These are phyloP conservation scores for Agrenia bidenticulata DNA, from an alignment of 2,888 invertebrate genomes.

Conservation along the genomic window DNA sequence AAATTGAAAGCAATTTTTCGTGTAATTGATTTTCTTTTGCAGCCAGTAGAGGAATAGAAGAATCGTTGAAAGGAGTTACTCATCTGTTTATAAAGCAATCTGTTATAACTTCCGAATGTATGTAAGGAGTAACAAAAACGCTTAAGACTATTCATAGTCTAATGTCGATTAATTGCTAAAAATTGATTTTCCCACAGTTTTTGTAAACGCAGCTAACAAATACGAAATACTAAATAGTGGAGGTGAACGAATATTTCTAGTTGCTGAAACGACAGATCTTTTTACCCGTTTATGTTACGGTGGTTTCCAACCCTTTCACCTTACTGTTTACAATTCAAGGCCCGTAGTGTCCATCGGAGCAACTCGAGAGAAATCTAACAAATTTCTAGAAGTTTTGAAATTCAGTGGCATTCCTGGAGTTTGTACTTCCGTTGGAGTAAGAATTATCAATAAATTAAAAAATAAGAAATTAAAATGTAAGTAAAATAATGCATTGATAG, in stretches of 20 bases:
- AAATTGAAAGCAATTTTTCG: neutral
- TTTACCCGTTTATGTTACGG: slow-evolving; percentile 41
- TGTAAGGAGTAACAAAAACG: no score
- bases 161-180: no score
- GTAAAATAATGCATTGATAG: no score
- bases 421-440: slow-evolving; percentile 38
- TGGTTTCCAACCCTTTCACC: slow-evolving; percentile 40
- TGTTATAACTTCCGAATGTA: slow-evolving; percentile 42
- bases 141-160: neutral
- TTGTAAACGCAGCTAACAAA: slow-evolving; percentile 43
- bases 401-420: slow-evolving; percentile 39
- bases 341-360: slow-evolving; percentile 31
- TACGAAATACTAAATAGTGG: slow-evolving; percentile 44
- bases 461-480: no score
- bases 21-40: neutral
- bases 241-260: slow-evolving; percentile 36
- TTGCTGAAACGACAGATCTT: slow-evolving; percentile 42
- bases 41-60: slow-evolving; percentile 11
- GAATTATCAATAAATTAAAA: neutral
- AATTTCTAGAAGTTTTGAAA: slow-evolving; percentile 38
- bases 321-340: slow-evolving; percentile 35
- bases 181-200: no score
- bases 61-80: slow-evolving; percentile 32
- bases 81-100: slow-evolving; percentile 45
- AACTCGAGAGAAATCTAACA: slow-evolving; percentile 29